Base-by-base conservation (phyloP, 1,140 invertebrate genomes). In the Ephestia elutella region DNA sequence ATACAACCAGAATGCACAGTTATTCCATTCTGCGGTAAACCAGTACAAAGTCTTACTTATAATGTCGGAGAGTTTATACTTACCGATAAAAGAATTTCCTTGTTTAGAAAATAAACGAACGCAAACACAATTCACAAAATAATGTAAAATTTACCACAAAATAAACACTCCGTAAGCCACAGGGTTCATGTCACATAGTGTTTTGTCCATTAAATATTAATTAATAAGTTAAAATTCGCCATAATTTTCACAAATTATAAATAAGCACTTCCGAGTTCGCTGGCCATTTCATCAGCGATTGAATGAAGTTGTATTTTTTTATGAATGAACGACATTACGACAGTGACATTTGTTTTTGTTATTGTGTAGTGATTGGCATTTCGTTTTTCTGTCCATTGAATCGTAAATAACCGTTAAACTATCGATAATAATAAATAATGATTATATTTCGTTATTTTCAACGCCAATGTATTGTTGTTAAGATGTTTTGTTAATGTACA, bases 181-280 rank as follows among this genome's bases (percentile, higher is more conserved):
- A 44, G 15, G 38, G 38, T 44, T 44, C 38, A 44, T 44, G 38
- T 44, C 38, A 44, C 38, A 44, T 44, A 44, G 5, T 44, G 38
- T 44, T 44, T 44, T 15, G 38, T 44, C 15, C 0, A 44, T 44
- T 44, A 44, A 44, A 44, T 17, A 15, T 44, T 44, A 32, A 17
- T 5, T 44, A 15, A 44, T 44, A 44, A 44, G 15, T 44, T 15
- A 4, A 15, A 44, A 44, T 44, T 15, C 13, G 38, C 38, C 38
- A 44, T 44, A 15, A 44, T 44, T 44, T 44, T 44, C 38, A 44
- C 38, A 44, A 32, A 44, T 44, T 44, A 44, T 15, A 13, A 38
- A 38, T 8, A 44, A n/a, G 13, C 38, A 44, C 38, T 17, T 44
- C 38, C 38, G 38, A 44, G 15, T 17, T 44, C 38, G n/a, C 38